Evolutionary conservation across 2,113 vertebrate species (phyloP).

Genomic region (Microtus richardsoni): DNA sequence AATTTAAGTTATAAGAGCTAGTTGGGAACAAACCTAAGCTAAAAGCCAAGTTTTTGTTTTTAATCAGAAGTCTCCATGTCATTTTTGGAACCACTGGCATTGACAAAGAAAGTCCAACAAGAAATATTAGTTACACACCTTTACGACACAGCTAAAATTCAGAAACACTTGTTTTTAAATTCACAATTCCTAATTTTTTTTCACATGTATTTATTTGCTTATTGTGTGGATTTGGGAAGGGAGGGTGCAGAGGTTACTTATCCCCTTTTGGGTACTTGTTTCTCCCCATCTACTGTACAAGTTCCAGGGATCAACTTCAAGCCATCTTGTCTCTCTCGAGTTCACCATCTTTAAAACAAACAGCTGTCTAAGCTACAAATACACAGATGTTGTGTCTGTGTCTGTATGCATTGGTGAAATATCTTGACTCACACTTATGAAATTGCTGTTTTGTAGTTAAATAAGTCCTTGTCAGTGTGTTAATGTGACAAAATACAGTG

Average conservation of each 20-base stretch:
- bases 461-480: background rate
- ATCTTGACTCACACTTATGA: background rate
- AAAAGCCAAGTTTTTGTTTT: background rate
- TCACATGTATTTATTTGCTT: background rate
- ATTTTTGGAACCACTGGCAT: background rate
- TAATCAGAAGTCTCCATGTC: background rate
- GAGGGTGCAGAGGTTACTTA: background rate
- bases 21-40: background rate
- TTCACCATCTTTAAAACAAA: conserved; percentile 16
- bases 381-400: accelerated
- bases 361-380: background rate
- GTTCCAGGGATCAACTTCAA: background rate
- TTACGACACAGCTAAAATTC: background rate
- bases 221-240: background rate
- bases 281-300: background rate
- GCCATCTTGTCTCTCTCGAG: background rate
- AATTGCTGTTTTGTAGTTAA: background rate
- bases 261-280: too few species aligned
- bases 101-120: background rate
- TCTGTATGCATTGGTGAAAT: background rate
- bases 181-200: background rate
- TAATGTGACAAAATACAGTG: background rate
- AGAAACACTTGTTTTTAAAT: background rate
- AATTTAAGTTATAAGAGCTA: background rate
- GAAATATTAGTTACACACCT: background rate